Base-by-base conservation (phyloP, 2,888 invertebrate genomes). In the Agriopis aurantiaria region DNA sequence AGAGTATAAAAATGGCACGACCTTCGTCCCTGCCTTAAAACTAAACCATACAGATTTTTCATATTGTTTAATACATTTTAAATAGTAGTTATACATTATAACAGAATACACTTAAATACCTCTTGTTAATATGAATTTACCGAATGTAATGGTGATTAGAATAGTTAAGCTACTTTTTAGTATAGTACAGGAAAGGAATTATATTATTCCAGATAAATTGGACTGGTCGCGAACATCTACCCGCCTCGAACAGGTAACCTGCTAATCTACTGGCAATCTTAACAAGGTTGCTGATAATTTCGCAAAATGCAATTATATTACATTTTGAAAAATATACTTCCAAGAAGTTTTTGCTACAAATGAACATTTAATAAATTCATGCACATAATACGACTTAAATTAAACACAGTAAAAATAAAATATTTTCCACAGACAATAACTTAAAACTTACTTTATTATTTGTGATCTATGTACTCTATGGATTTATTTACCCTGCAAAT, bases 401-500 rank as follows among this genome's bases (percentile, higher is more conserved):
- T 67, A 64, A 73, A 69, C 41, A 60, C 9, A 58, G 60, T 52
- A 59, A 68, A 69, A 61, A 23, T 62, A 75, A 65, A 62, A 64
- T 68, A 40, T 61, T 72, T 83, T 80, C 88, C 88, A 88, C 87
- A 87, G 88, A 87, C 83, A 80, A n/a, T n/a, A n/a, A 83, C 70
- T 75, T 71, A 76, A 61, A 53, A 74, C 75, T 79, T 80, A 81
- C 66, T 65, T 81, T 79, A 78, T 82, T 79, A 80, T 81, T 81
- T 79, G 77, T 80, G 78, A 82, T 80, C 77, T 69, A 82, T 87
- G 82, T 87, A 87, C 83, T 85, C 82, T 84, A 82, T 83, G 80
- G 81, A 83, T 83, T 81, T 75, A 77, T 70, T 82, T 86, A 88
- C 89, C 87, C 88, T 88, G 89, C 84, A 84, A 83, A 75, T 55